These are phyloP conservation scores for Megaptera novaeangliae DNA, from an alignment of 2,113 vertebrate genomes.

Conservation along the genomic window DNA sequence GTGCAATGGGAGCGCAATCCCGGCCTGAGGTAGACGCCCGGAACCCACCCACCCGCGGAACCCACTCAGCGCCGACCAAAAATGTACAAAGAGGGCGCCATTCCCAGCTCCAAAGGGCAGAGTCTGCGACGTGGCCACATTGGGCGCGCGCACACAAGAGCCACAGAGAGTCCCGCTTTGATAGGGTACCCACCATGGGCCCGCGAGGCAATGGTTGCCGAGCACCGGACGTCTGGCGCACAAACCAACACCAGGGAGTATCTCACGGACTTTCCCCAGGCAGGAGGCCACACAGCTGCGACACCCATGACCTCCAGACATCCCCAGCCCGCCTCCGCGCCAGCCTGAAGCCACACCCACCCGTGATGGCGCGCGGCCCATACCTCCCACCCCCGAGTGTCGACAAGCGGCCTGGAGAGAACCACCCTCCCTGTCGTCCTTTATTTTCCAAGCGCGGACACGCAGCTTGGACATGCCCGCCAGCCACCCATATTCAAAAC, in stretches of 20 bases:
- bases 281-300: not conserved
- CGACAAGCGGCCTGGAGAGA: not conserved
- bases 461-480: not conserved
- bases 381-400: not conserved
- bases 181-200: not conserved
- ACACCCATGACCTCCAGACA: too few species aligned
- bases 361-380: accelerated
- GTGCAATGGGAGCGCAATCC: not conserved
- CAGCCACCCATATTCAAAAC: not conserved
- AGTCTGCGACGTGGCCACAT: accelerated
- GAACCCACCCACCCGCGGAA: not conserved
- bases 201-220: accelerated
- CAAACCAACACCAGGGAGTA: not conserved
- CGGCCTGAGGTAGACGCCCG: too few species aligned
- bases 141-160: not conserved
- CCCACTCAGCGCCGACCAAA: not conserved
- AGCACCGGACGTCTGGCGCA: not conserved
- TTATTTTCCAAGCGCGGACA: not conserved
- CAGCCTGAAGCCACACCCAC: not conserved
- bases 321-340: not conserved
- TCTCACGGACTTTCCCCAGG: not conserved
- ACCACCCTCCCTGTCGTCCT: too few species aligned
- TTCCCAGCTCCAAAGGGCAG: not conserved
- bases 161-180: not conserved
- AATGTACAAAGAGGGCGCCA: not conserved